Percentiles rank a stretch among this genome's conserved stretches.
phyloP scores from a whole-genome alignment of 2,113 vertebrate genomes.

The Myrmecophaga tridactyla region DNA sequence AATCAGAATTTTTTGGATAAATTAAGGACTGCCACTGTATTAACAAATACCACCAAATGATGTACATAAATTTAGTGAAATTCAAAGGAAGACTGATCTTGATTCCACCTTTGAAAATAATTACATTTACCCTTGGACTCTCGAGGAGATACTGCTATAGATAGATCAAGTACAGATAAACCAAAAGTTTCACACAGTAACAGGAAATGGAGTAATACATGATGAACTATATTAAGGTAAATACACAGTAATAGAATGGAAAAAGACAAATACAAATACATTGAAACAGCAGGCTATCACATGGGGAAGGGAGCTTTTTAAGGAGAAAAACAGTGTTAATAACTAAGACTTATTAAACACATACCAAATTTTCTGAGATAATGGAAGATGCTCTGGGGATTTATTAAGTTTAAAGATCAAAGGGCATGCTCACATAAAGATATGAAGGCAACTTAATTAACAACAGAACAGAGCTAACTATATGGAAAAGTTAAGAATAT shows the following conservation, averaged over 20 bases:
- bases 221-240: not conserved
- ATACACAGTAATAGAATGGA: not conserved
- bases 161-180: too few relatives aligned
- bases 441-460: not conserved
- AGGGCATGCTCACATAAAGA: not conserved
- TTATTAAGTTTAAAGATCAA: not conserved
- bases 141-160: not conserved
- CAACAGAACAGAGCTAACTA: not conserved
- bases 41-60: not conserved
- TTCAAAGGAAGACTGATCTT: not conserved
- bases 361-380: not conserved
- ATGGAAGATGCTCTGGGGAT: not conserved
- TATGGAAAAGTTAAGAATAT: not conserved
- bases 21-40: not conserved
- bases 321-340: not conserved
- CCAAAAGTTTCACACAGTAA: too few relatives aligned
- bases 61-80: not conserved
- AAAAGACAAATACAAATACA: not conserved
- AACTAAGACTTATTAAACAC: not conserved
- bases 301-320: not conserved
- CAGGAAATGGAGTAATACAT: too few relatives aligned
- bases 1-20: not conserved
- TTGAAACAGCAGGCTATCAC: not conserved
- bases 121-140: not conserved
- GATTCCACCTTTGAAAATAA: not conserved